Base-by-base conservation (phyloP, 2,888 invertebrate genomes). In the Mantis religiosa region DNA sequence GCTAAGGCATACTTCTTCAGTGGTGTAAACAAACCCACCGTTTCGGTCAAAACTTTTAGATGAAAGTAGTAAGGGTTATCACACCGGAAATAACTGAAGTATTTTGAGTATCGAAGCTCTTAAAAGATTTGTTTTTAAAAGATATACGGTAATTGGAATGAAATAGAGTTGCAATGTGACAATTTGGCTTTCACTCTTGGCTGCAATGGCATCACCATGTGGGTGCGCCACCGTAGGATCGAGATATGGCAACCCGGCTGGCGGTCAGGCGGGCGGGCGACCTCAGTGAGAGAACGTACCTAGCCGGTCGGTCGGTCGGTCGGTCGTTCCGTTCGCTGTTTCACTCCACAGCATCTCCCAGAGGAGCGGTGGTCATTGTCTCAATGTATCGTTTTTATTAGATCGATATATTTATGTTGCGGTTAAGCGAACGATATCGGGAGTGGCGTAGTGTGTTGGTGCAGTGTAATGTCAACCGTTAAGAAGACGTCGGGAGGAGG, bases 401-500 rank as follows among this genome's bases (percentile, higher is more conserved):
- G 54, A 71, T 20, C 54, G 54, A 71, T 71, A 71, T 71, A 71
- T 71, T 71, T 71, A 71, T 71, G 54, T 71, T 71, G 54, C 54
- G 54, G 54, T 71, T 71, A 71, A 71, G 54, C 15, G 54, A 71
- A 25, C 54, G 54, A 71, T 71, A 71, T 71, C 54, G 54, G 54
- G 54, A 71, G 54, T 71, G 54, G 54, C 54, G 54, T 71, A 71
- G 54, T 71, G 54, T 71, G 54, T 71, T 71, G 54, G 54, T 71
- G 54, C 54, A 71, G 54, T 71, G 54, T 71, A 71, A 71, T 47
- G 83, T 83, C 47, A 34, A 81, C 88, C 54, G 88, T 88, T 82
- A 89, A 89, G 86, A 89, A 87, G 87, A 28, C 83, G 14, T 71
- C 34, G 85, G n/a, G 34, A 14, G 84, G 87, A 7, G 89, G 89